Evolutionary conservation across 2,888 invertebrate genomes (phyloP).

Genomic region (Boloria euphrosyne): DNA sequence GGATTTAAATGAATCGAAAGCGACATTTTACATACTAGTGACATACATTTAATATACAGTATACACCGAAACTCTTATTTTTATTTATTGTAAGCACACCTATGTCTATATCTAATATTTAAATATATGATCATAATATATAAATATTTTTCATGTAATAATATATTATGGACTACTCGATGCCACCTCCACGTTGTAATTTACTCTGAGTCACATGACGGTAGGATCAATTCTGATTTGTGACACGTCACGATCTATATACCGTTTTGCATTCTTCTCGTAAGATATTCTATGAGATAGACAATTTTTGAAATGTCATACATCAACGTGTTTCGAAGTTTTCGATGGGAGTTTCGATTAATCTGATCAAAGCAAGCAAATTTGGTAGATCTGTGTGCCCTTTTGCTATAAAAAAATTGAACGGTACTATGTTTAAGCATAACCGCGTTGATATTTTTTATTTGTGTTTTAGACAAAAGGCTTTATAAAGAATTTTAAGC

Average conservation of each 20-base stretch:
- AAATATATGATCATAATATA: not conserved
- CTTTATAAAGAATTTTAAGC: conserved; percentile 7
- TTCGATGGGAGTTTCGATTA: not conserved
- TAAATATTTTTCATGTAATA: not conserved
- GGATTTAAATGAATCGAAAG: too few species aligned
- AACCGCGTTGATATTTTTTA: not conserved
- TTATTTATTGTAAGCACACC: too few species aligned
- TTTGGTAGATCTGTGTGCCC: not conserved
- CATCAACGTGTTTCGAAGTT: conserved; percentile 15
- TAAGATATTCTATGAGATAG: conserved; percentile 33
- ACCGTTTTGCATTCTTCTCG: conserved; percentile 39
- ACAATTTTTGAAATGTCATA: conserved; percentile 20
- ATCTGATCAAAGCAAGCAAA: not conserved
- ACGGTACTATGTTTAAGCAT: too few species aligned
- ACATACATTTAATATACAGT: too few species aligned
- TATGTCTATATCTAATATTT: too few species aligned
- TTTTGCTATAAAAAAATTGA: too few species aligned
- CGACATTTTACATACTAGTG: too few species aligned
- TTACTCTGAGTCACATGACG: conserved; percentile 23
- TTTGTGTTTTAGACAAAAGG: not conserved
- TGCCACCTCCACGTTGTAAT: conserved; percentile 7
- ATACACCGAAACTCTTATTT: too few species aligned
- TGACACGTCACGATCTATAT: conserved; percentile 40
- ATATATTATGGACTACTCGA: not conserved
- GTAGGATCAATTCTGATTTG: conserved; percentile 31